Evolutionary conservation across 2,797 vertebrate genomes (phyloP).

Genomic region (Myotis pilosus): DNA sequence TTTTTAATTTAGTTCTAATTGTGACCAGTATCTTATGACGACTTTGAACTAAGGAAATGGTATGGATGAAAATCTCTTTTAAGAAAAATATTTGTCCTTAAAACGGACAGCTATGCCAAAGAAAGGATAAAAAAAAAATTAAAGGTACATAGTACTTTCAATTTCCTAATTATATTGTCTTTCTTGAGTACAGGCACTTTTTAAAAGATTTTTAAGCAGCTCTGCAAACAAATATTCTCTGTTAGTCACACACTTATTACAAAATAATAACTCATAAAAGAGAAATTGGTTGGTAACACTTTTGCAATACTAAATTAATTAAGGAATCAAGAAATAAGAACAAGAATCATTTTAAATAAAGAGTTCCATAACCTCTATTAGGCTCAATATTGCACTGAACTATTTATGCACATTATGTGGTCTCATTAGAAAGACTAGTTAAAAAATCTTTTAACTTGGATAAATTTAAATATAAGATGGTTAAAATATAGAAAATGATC

Average conservation of each 20-base stretch:
- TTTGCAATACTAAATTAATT: constrained; percentile 17
- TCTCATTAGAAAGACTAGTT: not conserved
- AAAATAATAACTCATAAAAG: not conserved
- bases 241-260: not conserved
- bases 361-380: not conserved
- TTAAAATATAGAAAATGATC: not conserved
- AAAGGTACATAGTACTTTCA: not conserved
- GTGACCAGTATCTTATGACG: not conserved
- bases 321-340: not conserved
- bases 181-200: not conserved
- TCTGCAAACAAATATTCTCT: not conserved
- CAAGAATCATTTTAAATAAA: constrained; percentile 10
- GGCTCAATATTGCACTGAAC: not conserved
- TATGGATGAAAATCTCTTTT: not conserved
- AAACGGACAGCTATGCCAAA: not conserved
- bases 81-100: not conserved
- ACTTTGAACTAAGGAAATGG: constrained; percentile 26
- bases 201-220: not conserved
- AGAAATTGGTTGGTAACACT: not conserved
- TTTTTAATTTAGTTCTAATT: constrained; percentile 32
- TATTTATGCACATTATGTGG: not conserved
- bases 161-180: not conserved
- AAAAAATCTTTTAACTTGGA: not conserved
- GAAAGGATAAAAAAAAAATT: not conserved
- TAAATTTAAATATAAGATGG: not conserved